These are phyloP conservation scores for Sprattus sprattus DNA, from an alignment of 2,113 vertebrate species.

Conservation along the genomic window DNA sequence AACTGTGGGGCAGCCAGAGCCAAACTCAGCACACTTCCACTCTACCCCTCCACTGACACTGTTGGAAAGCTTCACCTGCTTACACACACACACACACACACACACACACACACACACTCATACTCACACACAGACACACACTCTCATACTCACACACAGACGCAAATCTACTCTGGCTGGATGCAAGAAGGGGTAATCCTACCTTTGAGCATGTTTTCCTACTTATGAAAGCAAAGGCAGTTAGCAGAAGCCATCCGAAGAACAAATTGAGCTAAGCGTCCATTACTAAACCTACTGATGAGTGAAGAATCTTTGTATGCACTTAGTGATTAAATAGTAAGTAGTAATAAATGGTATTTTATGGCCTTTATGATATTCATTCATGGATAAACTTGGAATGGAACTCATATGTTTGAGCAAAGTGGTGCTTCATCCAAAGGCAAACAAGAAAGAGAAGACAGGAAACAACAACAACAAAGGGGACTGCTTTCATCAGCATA, in stretches of 20 bases:
- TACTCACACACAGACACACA: not conserved
- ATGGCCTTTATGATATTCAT: not conserved
- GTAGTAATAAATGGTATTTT: not conserved
- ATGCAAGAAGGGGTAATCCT: not conserved
- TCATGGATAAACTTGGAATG: not conserved
- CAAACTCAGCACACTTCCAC: slow-evolving; percentile 20
- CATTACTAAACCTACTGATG: not conserved
- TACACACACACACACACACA: not conserved
- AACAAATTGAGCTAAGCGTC: not conserved
- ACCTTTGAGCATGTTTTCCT: not conserved
- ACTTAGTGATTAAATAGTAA: not conserved
- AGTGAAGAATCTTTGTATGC: not conserved
- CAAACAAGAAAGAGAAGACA: slow-evolving; percentile 32
- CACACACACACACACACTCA: not conserved
- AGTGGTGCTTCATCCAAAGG: slow-evolving; percentile 23
- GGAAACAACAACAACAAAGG: slow-evolving; percentile 57
- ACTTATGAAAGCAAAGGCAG: not conserved
- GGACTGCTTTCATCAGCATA: slow-evolving; percentile 60
- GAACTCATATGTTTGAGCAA: not conserved
- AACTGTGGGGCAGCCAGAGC: slow-evolving; percentile 33
- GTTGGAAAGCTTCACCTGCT: not conserved
- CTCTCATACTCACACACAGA: not conserved
- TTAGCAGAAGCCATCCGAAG: not conserved
- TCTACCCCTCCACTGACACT: not conserved
- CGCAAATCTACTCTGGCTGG: not conserved